Evolutionary conservation across 2,888 invertebrate species (phyloP).

Genomic region (Cryptosula pallasiana): DNA sequence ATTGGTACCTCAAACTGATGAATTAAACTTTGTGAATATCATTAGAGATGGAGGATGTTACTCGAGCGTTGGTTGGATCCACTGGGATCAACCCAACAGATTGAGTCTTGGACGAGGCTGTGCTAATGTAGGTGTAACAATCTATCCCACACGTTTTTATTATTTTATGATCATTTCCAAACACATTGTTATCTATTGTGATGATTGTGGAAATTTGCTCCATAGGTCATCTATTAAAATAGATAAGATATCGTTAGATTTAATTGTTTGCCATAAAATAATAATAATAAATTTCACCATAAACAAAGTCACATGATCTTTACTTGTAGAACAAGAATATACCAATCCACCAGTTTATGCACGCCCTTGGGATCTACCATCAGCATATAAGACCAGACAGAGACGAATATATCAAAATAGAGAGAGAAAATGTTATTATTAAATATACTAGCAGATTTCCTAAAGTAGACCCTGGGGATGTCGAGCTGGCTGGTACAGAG

Average conservation of each 20-base stretch:
- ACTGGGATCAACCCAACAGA: not conserved
- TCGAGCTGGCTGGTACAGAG: not conserved
- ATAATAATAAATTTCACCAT: too few relatives aligned
- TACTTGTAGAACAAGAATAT: not conserved
- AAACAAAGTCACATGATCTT: too few relatives aligned
- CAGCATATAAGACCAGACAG: conserved; percentile 13
- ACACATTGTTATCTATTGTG: too few relatives aligned
- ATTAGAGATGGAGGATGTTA: conserved; percentile 3
- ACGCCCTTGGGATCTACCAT: conserved; percentile 8
- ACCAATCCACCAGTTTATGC: conserved; percentile 15
- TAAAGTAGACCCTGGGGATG: not conserved
- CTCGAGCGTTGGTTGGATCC: not conserved
- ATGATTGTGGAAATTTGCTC: too few relatives aligned
- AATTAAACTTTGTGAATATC: not conserved
- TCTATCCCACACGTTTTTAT: too few relatives aligned
- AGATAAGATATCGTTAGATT: too few relatives aligned
- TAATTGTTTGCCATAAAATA: too few relatives aligned
- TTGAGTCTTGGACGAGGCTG: not conserved
- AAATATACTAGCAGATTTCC: not conserved
- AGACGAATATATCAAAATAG: not conserved
- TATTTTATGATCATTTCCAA: too few relatives aligned
- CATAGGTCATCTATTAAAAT: too few relatives aligned
- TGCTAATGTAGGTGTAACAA: not conserved
- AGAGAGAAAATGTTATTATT: not conserved
- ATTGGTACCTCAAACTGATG: not conserved